These are phyloP conservation scores for Leucophenga varia DNA, from an alignment of 1,140 invertebrate genomes.

Conservation along the genomic window DNA sequence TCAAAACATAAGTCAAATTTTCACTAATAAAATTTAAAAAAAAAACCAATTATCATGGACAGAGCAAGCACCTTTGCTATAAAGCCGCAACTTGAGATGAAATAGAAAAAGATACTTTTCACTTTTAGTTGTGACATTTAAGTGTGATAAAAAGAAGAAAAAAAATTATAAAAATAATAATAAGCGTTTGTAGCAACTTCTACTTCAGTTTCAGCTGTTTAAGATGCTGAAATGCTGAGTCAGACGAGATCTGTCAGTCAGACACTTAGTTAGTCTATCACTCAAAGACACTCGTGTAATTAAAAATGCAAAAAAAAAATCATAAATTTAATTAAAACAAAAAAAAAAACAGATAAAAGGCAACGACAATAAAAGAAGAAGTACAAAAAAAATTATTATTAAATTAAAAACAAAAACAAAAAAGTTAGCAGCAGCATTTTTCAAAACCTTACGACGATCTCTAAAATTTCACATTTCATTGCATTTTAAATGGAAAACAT, in stretches of 20 bases:
- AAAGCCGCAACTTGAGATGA: too few species aligned
- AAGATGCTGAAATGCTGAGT: too few species aligned
- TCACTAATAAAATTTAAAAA: too few species aligned
- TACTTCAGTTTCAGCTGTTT: too few species aligned
- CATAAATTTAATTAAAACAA: conserved; percentile 8
- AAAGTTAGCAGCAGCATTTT: conserved; percentile 24
- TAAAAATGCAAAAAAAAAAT: conserved; percentile 32
- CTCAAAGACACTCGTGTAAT: conserved; percentile 30
- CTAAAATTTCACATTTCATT: conserved; percentile 48
- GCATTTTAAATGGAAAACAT: conserved; percentile 6
- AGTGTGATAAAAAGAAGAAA: conserved; percentile 12
- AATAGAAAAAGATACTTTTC: conserved; percentile 37
- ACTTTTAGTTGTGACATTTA: conserved; percentile 46
- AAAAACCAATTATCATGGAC: too few species aligned
- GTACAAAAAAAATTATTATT: conserved; percentile 6
- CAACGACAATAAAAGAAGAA: too few species aligned
- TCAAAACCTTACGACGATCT: conserved; percentile 44
- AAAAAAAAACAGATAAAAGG: conserved; percentile 6
- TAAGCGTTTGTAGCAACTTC: too few species aligned
- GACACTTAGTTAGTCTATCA: too few species aligned
- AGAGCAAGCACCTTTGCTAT: too few species aligned
- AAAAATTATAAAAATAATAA: too few species aligned
- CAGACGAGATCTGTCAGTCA: not conserved
- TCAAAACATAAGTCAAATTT: too few species aligned
- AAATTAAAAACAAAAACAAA: too few species aligned